A percentile compares a stretch with the other conserved stretches of the same genome.
Conservation (phyloP, 2,888 invertebrate genomes). For the Limenitis camilla region DNA sequence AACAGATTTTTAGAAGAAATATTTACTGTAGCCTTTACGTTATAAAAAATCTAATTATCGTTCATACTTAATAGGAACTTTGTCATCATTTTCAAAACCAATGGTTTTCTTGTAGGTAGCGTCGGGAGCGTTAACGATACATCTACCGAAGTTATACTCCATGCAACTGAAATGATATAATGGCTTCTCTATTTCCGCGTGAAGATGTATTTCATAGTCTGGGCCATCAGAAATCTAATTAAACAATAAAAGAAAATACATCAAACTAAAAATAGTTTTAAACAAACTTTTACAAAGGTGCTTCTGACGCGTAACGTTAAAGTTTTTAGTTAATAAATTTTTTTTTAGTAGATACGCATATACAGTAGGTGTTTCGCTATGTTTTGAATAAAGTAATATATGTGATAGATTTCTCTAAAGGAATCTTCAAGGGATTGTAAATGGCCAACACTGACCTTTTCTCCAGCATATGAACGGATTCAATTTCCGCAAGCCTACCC, state of each 20-base stretch:
- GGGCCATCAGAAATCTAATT: slow-evolving; percentile 79
- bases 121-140: slow-evolving; percentile 73
- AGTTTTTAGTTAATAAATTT: too few species aligned
- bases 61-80: slow-evolving; percentile 49
- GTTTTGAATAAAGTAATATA: too few species aligned
- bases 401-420: neutral
- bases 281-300: too few species aligned
- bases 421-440: neutral
- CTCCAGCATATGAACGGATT: neutral
- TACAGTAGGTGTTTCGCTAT: too few species aligned
- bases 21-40: too few species aligned
- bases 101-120: slow-evolving; percentile 60
- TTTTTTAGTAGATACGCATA: too few species aligned
- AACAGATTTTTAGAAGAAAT: too few species aligned
- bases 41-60: too few species aligned
- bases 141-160: slow-evolving; percentile 78
- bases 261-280: too few species aligned
- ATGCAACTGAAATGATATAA: slow-evolving; percentile 76
- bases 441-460: neutral
- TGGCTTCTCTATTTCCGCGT: slow-evolving; percentile 74
- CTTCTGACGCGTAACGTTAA: too few species aligned
- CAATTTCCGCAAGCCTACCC: too few species aligned
- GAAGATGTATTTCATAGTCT: slow-evolving; percentile 73
- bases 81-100: slow-evolving; percentile 51
- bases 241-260: slow-evolving; percentile 1